Evolutionary conservation across 2,113 vertebrate genomes (phyloP), one percentile per base, ranked within the genome.

Genomic region (Anser cygnoides): DNA sequence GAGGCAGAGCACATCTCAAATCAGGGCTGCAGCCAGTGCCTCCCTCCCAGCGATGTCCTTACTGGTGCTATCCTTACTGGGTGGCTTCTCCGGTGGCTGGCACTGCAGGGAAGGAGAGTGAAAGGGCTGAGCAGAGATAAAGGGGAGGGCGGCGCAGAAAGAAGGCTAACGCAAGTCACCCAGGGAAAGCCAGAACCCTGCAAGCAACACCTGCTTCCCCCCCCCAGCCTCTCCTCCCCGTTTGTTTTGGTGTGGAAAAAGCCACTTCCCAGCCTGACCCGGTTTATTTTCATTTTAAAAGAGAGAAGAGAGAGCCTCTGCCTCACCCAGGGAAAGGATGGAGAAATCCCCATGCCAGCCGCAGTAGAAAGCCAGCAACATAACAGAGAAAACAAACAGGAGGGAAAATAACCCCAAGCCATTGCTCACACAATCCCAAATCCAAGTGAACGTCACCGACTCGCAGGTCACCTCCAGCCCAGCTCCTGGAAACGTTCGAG

Each of bases 21-120:
- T 35, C 33, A 2, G 3, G 13, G 26, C 46, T 26, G 39, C 33
- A 57, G 3, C 39, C 10, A 2, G 46, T 1, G 1, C 61, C 41
- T 65, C 62, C 29, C 68, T 61, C 33, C 1, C 2, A 4, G 33
- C 3, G 19, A 44, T 35, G 62, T 26, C 71, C 61, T 58, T 22
- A 22, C 31, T 0, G 1, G 25, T 6, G 9, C 28, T 28, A 28
- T 29, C 71, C 66, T 58, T 16, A 20, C 28, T 0, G 1, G 18
- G 17, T 9, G n/a, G n/a, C 22, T 49, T 66, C 37, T 79, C 46
- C 11, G 6, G 63, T 1, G 5, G 28, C 39, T 13, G 63, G 12
- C 15, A 50, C 33, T 18, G 39, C 83, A 18, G 14, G 44, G 10
- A 52, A 55, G 75, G 29, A 5, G 19, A 83, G 20, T 13, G 33